phyloP scores from a whole-genome alignment of 2,888 invertebrate genomes.

The Callimorpha dominula region DNA sequence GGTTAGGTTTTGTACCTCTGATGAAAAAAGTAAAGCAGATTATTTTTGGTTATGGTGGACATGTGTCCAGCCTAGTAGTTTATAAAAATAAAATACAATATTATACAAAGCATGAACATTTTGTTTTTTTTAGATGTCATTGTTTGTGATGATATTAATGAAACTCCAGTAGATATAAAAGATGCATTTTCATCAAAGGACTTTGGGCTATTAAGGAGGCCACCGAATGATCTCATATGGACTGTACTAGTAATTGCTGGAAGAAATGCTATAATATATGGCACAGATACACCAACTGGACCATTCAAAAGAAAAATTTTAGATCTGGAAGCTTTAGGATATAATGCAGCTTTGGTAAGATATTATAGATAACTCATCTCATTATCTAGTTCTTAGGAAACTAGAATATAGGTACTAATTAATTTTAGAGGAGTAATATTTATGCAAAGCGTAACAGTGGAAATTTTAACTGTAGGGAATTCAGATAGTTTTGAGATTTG shows the following conservation, averaged over 20 bases:
- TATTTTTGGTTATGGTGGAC: no score
- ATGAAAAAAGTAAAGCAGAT: no score
- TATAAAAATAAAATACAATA: no score
- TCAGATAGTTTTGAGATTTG: no score
- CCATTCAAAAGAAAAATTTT: constrained; percentile 87
- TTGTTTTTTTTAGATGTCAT: constrained; percentile 81
- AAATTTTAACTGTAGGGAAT: no score
- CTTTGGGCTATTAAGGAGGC: constrained; percentile 76
- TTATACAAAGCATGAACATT: neutral
- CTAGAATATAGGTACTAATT: no score
- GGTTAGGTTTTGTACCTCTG: no score
- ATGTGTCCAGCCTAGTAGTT: no score
- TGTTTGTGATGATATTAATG: constrained; percentile 85
- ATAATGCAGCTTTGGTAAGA: constrained; percentile 85
- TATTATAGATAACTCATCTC: neutral
- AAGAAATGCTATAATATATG: constrained; percentile 87
- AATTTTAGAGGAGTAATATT: no score
- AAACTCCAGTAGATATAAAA: constrained; percentile 80
- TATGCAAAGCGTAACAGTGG: no score
- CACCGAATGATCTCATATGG: constrained; percentile 79
- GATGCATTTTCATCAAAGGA: constrained; percentile 78
- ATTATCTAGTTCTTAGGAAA: no score
- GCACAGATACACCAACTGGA: constrained; percentile 85
- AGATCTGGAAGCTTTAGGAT: constrained; percentile 88
- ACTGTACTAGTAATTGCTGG: constrained; percentile 87